Evolutionary conservation across 2,113 vertebrate genomes (phyloP).

Genomic region (Aleadryas rufinucha): DNA sequence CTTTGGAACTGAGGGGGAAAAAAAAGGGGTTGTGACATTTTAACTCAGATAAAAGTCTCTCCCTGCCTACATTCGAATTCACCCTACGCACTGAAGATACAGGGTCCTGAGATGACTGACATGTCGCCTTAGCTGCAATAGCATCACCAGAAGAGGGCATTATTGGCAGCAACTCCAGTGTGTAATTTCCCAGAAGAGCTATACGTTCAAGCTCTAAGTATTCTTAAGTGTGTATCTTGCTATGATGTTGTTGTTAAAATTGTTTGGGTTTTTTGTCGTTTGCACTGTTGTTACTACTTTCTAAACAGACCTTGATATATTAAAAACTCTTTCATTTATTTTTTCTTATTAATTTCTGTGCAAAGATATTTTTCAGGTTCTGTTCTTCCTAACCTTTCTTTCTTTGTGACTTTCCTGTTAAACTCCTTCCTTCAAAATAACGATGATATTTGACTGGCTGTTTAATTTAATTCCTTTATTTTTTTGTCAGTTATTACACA

Average conservation of each 20-base stretch:
- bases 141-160: constrained; percentile 77
- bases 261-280: not conserved
- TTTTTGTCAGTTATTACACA: not conserved
- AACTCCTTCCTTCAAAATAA: not conserved
- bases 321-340: not conserved
- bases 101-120: constrained; percentile 26
- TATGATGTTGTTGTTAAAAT: constrained; percentile 48
- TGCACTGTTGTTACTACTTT: not conserved
- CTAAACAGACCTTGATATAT: not conserved
- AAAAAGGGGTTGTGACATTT: not conserved
- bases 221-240: constrained; percentile 42
- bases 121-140: not conserved
- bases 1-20: not conserved
- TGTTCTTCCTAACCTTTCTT: not conserved
- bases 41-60: not conserved
- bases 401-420: not conserved
- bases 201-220: constrained; percentile 48
- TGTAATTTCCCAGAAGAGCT: constrained; percentile 52
- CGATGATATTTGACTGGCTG: not conserved
- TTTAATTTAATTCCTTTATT: not conserved
- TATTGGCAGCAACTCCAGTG: constrained; percentile 49
- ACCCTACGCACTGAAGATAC: not conserved
- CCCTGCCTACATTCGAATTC: not conserved
- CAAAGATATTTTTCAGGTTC: not conserved
- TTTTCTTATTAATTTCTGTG: not conserved